A percentile compares a stretch with the other conserved stretches of the same genome.
Conservation (phyloP, 2,797 vertebrate genomes). For the Ptychadena robeensis region DNA sequence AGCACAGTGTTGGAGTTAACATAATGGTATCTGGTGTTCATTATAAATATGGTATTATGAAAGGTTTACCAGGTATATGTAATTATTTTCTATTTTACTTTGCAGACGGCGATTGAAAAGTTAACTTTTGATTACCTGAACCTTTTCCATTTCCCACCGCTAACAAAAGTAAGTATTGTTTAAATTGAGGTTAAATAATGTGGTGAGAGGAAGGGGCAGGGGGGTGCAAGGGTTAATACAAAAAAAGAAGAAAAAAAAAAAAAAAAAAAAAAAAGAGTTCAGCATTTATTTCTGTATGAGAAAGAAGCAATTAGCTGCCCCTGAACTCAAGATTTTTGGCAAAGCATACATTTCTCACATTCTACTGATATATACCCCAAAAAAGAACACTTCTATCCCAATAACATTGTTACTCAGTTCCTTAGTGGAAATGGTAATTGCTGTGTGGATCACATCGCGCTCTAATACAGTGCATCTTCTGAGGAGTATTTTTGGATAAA, state of each 20-base stretch:
- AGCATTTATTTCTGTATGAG: no score
- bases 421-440: neutral
- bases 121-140: constrained; percentile 91
- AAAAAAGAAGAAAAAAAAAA: no score
- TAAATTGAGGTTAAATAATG: neutral
- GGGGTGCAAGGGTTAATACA: no score
- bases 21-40: neutral
- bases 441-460: neutral
- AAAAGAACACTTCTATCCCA: neutral
- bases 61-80: neutral
- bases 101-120: constrained; percentile 92
- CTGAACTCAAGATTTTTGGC: neutral
- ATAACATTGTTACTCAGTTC: neutral
- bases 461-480: neutral
- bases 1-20: no score
- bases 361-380: neutral
- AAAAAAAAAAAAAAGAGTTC: no score
- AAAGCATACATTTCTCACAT: neutral
- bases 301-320: no score
- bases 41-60: no score
- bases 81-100: constrained; percentile 3
- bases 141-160: constrained; percentile 93
- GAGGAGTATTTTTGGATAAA: neutral
- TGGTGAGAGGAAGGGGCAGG: no score
- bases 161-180: constrained; percentile 84